Evolutionary conservation across 2,888 invertebrate species (phyloP), one percentile per base, ranked within the genome.

Genomic region (Timandra comae): DNA sequence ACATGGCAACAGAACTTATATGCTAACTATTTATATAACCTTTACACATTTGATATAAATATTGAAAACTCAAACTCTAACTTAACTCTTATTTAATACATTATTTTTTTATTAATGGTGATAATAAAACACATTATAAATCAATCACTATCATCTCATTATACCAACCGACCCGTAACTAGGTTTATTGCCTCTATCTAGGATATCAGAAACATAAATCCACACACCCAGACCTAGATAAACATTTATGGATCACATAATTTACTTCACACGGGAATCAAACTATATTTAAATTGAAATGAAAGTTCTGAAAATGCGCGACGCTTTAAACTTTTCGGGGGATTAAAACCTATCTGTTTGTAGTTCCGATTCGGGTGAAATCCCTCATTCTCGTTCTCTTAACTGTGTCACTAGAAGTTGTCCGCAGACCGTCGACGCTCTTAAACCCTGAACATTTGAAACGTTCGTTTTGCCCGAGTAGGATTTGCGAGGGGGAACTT

Each of bases 401-500:
- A 57, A 60, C 55, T 60, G 50, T 51, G 53, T 42, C 51, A 49
- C 43, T 50, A 45, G 43, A 55, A 56, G 49, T 60, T 52, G 43
- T 10, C 41, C 48, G 41, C 49, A 47, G 44, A 37, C 48, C 55
- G 63, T 54, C 52, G 46, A 33, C 52, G 55, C 44, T 54, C 48
- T 53, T 52, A 51, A 59, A 64, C 58, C 51, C 57, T 34, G 46
- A 42, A 56, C 55, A 56, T 61, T 63, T 56, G 43, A 56, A 63
- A 61, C 58, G 53, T 61, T 53, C 60, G 59, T 60, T 61, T 49
- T 49, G 36, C 27, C 31, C 36, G 39, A 42, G 46, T 45, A 52
- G 54, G 49, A 46, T 46, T 55, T 49, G 38, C 33, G 45, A 46
- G 37, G 33, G n/a, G 33, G 52, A 65, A 57, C 56, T 65, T 62